A percentile compares a stretch with the other conserved stretches of the same genome.
Conservation (phyloP, 2,888 invertebrate genomes). For the Ptilodon capucinus region DNA sequence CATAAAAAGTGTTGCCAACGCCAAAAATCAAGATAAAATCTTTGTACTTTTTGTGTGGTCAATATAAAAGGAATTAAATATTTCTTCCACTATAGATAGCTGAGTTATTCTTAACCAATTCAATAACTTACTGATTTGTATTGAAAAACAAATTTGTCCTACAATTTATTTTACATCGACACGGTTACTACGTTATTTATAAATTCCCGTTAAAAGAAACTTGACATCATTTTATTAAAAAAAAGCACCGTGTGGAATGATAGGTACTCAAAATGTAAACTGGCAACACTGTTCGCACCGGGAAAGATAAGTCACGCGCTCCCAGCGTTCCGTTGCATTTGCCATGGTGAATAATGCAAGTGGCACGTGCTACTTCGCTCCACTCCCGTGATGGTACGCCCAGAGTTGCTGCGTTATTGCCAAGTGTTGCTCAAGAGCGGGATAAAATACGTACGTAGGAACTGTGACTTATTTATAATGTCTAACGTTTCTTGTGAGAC, state of each 20-base stretch:
- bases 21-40: background rate
- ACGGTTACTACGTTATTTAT: no score
- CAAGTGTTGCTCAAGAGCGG: conserved; percentile 35
- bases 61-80: no score
- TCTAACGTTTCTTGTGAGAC: background rate
- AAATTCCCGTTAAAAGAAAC: background rate
- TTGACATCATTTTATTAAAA: background rate
- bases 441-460: conserved; percentile 30
- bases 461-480: background rate
- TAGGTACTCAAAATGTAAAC: background rate
- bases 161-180: no score
- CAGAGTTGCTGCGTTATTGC: conserved; percentile 52
- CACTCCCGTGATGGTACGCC: conserved; percentile 59
- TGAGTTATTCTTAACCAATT: no score
- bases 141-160: no score
- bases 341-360: conserved; percentile 76
- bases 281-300: conserved; percentile 1
- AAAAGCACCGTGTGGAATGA: background rate
- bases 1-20: conserved; percentile 30
- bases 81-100: no score
- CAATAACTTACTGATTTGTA: no score
- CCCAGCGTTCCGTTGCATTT: conserved; percentile 58
- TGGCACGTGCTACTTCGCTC: conserved; percentile 54
- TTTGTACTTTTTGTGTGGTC: background rate
- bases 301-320: conserved; percentile 69